Evolutionary conservation across 2,113 vertebrate species (phyloP).

Genomic region (Chaetops frenatus): DNA sequence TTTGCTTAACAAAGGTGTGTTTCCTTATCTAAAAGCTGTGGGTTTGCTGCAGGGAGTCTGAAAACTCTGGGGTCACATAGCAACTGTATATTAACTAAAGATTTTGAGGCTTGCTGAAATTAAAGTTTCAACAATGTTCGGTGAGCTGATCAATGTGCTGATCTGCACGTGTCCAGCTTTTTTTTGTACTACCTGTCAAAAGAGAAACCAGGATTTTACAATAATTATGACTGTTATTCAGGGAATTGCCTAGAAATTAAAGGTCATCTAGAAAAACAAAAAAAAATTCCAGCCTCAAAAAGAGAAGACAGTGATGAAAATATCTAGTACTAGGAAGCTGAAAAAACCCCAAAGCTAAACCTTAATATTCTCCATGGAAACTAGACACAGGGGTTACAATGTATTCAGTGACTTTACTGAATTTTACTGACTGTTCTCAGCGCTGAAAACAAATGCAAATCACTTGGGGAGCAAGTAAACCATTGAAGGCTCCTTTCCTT

Average conservation of each 20-base stretch:
- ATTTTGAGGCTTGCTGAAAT: neutral
- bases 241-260: neutral
- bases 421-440: neutral
- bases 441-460: conserved; percentile 14
- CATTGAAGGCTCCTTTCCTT: neutral
- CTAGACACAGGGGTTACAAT: neutral
- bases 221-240: conserved; percentile 6
- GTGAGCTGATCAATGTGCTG: neutral
- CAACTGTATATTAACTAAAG: neutral
- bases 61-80: neutral
- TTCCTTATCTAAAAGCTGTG: neutral
- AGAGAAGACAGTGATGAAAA: neutral
- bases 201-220: neutral
- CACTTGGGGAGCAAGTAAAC: neutral
- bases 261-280: neutral
- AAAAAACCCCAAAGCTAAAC: neutral
- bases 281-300: neutral
- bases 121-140: neutral
- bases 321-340: neutral
- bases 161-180: neutral
- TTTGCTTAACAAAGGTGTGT: neutral
- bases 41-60: neutral
- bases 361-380: neutral
- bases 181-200: neutral
- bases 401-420: conserved; percentile 2